phyloP scores from a whole-genome alignment of 2,888 invertebrate genomes.

The Campoplex nolae region DNA sequence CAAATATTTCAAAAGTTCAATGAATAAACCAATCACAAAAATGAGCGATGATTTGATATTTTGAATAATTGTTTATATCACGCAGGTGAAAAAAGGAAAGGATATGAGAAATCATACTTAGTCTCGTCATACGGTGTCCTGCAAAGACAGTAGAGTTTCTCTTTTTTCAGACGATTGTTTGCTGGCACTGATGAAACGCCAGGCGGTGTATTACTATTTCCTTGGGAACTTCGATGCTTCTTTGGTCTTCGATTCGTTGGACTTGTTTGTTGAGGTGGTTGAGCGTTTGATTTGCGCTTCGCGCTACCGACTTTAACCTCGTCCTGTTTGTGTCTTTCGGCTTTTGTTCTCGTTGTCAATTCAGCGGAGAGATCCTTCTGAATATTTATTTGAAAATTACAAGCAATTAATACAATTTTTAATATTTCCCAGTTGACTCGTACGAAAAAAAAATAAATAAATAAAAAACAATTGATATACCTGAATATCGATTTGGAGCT shows the following conservation, averaged over 20 bases:
- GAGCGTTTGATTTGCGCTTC: constrained; percentile 86
- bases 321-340: constrained; percentile 90
- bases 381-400: constrained; percentile 47
- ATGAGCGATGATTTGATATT: not conserved
- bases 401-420: not conserved
- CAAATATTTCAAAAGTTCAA: constrained; percentile 5
- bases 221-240: constrained; percentile 81
- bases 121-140: constrained; percentile 97
- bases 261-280: constrained; percentile 80
- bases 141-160: constrained; percentile 95
- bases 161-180: constrained; percentile 87
- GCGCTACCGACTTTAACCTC: constrained; percentile 88
- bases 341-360: constrained; percentile 89
- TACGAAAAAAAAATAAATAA: constrained; percentile 27
- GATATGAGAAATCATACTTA: constrained; percentile 87
- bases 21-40: not conserved
- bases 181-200: constrained; percentile 76
- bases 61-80: not conserved
- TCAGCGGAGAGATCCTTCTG: constrained; percentile 92
- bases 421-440: not conserved
- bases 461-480: constrained; percentile 80
- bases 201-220: constrained; percentile 78
- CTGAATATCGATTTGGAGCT: constrained; percentile 96
- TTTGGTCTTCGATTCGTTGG: constrained; percentile 81
- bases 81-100: not conserved